Conservation (phyloP, 2,797 vertebrate species). For the Ataeniobius toweri region DNA sequence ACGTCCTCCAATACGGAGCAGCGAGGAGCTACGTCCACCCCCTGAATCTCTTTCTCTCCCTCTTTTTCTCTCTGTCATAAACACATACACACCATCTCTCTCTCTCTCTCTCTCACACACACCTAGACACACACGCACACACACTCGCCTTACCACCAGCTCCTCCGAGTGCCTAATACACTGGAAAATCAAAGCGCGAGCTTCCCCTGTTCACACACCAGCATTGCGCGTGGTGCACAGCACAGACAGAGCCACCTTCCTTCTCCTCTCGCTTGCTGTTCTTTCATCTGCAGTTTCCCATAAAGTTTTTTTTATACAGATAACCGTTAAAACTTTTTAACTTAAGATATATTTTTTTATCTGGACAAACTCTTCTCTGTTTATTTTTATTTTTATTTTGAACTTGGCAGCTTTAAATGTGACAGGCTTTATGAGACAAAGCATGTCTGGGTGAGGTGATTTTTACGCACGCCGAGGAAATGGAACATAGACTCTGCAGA, state of each 20-base stretch:
- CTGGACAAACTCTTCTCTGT: neutral
- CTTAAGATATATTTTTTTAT: conserved; percentile 3
- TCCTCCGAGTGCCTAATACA: conserved; percentile 77
- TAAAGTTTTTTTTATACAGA: conserved; percentile 48
- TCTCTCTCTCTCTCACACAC: conserved; percentile 28
- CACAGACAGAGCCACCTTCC: conserved; percentile 34
- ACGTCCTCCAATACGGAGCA: conserved; percentile 82
- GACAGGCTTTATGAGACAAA: conserved; percentile 33
- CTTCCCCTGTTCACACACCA: conserved; percentile 71
- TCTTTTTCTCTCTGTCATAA: conserved; percentile 23
- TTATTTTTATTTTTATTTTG: neutral
- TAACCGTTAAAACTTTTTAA: conserved; percentile 33
- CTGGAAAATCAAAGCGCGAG: conserved; percentile 82
- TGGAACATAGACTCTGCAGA: conserved; percentile 76
- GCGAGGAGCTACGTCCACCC: conserved; percentile 61
- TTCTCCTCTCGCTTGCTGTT: conserved; percentile 23
- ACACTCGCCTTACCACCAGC: conserved; percentile 61
- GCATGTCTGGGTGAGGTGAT: conserved; percentile 63
- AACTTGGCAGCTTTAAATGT: conserved; percentile 18
- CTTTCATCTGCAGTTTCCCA: conserved; percentile 13
- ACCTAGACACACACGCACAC: neutral
- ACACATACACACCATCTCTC: conserved; percentile 7
- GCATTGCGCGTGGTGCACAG: conserved; percentile 67
- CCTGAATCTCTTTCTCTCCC: conserved; percentile 35
- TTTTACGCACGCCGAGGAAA: conserved; percentile 72